Percentiles rank a stretch among this genome's conserved stretches.
phyloP scores from a whole-genome alignment of 2,113 vertebrate genomes.

The Elachura formosa region DNA sequence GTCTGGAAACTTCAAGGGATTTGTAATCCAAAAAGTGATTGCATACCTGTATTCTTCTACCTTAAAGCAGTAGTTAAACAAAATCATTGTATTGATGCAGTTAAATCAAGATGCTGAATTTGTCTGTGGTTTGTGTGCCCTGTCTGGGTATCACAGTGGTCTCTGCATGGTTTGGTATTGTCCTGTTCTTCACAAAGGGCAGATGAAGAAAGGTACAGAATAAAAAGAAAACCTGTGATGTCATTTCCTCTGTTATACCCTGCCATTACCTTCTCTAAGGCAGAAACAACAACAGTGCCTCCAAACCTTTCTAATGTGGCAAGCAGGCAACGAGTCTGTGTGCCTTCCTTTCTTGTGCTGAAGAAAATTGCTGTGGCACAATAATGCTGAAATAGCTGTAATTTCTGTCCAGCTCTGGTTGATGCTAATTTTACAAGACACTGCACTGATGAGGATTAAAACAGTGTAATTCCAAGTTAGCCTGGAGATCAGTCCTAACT shows the following conservation, averaged over 20 bases:
- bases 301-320: neutral
- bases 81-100: fast-evolving
- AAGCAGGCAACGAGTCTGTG: neutral
- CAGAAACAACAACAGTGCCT: neutral
- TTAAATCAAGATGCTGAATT: neutral
- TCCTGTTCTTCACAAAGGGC: neutral
- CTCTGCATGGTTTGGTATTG: neutral
- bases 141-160: neutral
- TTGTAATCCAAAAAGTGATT: neutral
- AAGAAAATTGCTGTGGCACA: neutral
- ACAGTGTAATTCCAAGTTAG: neutral
- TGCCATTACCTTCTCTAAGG: neutral
- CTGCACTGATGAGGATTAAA: neutral
- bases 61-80: neutral
- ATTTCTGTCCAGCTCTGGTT: neutral
- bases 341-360: neutral
- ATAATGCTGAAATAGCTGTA: neutral
- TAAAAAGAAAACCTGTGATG: neutral
- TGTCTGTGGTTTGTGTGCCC: neutral
- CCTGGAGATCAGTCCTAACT: neutral
- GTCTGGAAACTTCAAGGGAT: neutral
- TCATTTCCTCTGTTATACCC: neutral
- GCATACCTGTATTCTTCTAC: neutral
- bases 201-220: neutral
- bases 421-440: neutral